Percentiles rank a stretch among this genome's conserved stretches.
Conservation (phyloP, 2,888 invertebrate species). For the Parnassius smintheus region DNA sequence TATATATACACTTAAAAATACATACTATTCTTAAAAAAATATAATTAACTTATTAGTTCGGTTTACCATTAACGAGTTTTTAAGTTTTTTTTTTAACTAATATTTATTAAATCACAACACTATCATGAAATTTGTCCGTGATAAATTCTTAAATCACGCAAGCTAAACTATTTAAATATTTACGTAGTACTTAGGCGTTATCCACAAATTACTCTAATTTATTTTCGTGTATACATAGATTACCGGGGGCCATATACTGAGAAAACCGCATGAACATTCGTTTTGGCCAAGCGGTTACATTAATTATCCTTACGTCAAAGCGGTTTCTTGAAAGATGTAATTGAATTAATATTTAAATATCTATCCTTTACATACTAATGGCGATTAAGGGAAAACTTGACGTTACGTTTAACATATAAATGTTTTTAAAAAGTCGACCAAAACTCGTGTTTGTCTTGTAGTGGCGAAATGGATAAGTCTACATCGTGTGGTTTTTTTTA, state of each 20-base stretch:
- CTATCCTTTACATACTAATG: too few relatives aligned
- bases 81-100: too few relatives aligned
- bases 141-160: constrained; percentile 2
- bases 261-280: constrained; percentile 10
- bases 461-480: too few relatives aligned
- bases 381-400: too few relatives aligned
- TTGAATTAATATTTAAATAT: not conserved
- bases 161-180: constrained; percentile 20
- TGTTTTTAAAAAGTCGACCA: too few relatives aligned
- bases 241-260: constrained; percentile 10
- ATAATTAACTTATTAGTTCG: too few relatives aligned
- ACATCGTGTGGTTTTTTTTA: too few relatives aligned
- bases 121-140: constrained; percentile 5
- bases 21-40: too few relatives aligned
- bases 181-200: constrained; percentile 2
- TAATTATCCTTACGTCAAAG: constrained; percentile 3
- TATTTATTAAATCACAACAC: constrained; percentile 3
- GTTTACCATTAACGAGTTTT: too few relatives aligned
- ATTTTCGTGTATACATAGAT: constrained; percentile 17
- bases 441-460: too few relatives aligned
- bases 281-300: constrained; percentile 9
- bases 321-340: not conserved
- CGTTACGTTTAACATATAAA: too few relatives aligned
- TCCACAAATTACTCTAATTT: constrained; percentile 17
- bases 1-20: too few relatives aligned